phyloP scores from a whole-genome alignment of 1,140 invertebrate genomes.

The Rhynchophorus ferrugineus region DNA sequence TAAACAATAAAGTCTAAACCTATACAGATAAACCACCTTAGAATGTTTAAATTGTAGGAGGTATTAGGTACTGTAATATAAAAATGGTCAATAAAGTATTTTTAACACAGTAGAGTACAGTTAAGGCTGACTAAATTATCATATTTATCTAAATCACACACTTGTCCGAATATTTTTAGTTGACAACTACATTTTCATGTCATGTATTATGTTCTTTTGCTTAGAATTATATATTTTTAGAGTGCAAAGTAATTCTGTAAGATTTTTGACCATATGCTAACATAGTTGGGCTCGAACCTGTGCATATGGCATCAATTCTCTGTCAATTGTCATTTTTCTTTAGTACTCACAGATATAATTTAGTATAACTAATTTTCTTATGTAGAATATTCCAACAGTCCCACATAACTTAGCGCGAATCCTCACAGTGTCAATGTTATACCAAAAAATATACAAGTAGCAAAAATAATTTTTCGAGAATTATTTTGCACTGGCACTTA shows the following conservation, averaged over 20 bases:
- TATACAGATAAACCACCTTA: neutral
- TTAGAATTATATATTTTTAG: neutral
- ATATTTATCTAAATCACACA: constrained; percentile 4
- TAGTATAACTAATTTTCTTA: too few relatives aligned
- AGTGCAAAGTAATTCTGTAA: neutral
- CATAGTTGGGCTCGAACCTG: constrained; percentile 3
- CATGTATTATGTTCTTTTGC: neutral
- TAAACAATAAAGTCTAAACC: neutral
- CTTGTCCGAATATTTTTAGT: neutral
- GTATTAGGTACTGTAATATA: neutral
- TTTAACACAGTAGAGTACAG: neutral
- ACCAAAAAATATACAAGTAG: too few relatives aligned
- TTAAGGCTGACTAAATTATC: neutral
- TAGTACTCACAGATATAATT: too few relatives aligned
- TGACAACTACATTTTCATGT: neutral
- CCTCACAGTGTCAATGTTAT: too few relatives aligned
- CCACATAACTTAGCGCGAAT: too few relatives aligned
- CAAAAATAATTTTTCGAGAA: too few relatives aligned
- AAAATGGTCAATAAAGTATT: constrained; percentile 2
- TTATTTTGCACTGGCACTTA: neutral
- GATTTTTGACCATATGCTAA: neutral
- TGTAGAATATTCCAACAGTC: neutral
- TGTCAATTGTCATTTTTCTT: too few relatives aligned
- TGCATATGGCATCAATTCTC: neutral
- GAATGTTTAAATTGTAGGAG: neutral